Percentiles rank a stretch among this genome's conserved stretches.
These are phyloP conservation scores for Aphrophora alni DNA, from an alignment of 2,888 invertebrate genomes.

Conservation along the genomic window DNA sequence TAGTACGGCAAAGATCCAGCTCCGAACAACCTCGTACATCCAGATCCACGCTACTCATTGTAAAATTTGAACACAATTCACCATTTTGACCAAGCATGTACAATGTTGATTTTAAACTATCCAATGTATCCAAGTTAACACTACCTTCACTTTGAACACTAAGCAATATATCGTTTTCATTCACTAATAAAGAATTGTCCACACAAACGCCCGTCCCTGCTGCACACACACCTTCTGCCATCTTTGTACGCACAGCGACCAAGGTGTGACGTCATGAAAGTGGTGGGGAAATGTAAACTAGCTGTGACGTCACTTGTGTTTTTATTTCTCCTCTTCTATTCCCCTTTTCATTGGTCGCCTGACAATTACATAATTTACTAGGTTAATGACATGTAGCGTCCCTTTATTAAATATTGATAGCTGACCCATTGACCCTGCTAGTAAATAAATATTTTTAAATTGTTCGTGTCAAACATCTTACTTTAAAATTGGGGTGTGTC, in stretches of 20 bases:
- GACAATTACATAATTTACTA: conserved; percentile 6
- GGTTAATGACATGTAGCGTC: conserved; percentile 6
- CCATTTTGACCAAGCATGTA: conserved; percentile 36
- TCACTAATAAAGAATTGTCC: conserved; percentile 29
- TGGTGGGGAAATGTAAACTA: not conserved
- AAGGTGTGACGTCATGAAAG: conserved; percentile 27
- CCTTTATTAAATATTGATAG: conserved; percentile 9
- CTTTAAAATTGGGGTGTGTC: conserved; percentile 1
- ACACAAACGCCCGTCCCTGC: conserved; percentile 36
- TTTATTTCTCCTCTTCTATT: conserved; percentile 6
- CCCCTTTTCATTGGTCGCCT: conserved; percentile 4
- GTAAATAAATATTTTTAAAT: not conserved
- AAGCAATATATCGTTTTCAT: conserved; percentile 35
- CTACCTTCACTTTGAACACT: conserved; percentile 31
- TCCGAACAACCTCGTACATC: conserved; percentile 28
- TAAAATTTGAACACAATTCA: conserved; percentile 39
- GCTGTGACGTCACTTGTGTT: conserved; percentile 4
- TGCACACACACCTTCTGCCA: conserved; percentile 45
- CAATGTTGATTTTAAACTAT: conserved; percentile 35
- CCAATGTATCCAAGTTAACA: conserved; percentile 29
- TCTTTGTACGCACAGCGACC: conserved; percentile 41
- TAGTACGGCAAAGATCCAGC: conserved; percentile 38
- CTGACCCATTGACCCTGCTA: conserved; percentile 9
- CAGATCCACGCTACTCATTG: conserved; percentile 35
- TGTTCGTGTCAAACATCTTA: not conserved